Base-by-base conservation (phyloP, 1,140 invertebrate species). In the Ostrea denselamellosa region DNA sequence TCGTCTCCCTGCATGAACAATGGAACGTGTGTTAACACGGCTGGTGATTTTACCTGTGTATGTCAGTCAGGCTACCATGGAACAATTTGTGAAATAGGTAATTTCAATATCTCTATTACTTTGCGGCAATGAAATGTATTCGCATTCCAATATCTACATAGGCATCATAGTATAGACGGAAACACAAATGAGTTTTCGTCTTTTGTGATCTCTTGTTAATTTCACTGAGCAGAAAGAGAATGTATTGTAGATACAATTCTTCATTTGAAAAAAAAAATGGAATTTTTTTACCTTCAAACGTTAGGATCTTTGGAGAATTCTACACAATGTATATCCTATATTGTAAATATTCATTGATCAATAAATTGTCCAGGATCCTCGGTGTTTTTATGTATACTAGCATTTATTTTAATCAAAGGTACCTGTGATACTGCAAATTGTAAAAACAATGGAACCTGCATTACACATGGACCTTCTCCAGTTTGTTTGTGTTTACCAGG, bases 351-450 rank as follows among this genome's bases (percentile, higher is more conserved):
- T 17, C 12, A 58, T 58, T 12, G 2, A 0, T 4, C 14, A 58
- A 58, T 58, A 19, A 58, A 12, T 58, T n/a, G n/a, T 8, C 0
- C 12, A 17, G 19, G 56, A 0, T 58, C 0, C 12, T 12, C 19
- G 2, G 56, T 17, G 56, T 19, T 12, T 12, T 2, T 68, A n/a
- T 68, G 22, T 2, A 34, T 10, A 71, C 22, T 2, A 71, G 0
- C 9, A 9, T 71, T 3, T 22, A 12, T 71, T 7, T 25, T 28
- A 7, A 9, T 71, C 19, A 71, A 71, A 71, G 65, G 65, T 10
- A n/a, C 65, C 8, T 71, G 65, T 71, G 25, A 28, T 71, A 22
- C 8, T 12, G 65, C 96, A 92, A 97, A 97, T 3, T 98, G 89
- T 71, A 4, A 19, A 83, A 87, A 89, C 68, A 85, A 86, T 52